Evolutionary conservation across 2,888 invertebrate species (phyloP).

Genomic region (Calameuta pallipes): DNA sequence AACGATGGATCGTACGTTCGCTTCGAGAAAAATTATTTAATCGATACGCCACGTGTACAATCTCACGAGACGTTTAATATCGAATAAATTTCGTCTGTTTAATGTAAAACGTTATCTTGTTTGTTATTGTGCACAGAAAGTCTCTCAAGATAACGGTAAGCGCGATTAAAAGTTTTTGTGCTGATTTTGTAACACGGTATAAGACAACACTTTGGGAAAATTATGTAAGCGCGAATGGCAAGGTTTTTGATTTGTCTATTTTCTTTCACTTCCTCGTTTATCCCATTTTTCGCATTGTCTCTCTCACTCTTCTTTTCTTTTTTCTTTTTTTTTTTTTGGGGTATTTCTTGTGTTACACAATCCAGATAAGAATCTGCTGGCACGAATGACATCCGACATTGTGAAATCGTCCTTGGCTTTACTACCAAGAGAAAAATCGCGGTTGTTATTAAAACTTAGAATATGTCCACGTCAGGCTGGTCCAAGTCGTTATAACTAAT

Average conservation of each 20-base stretch:
- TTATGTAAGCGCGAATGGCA: constrained; percentile 1
- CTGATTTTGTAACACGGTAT: constrained; percentile 39
- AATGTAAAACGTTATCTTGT: background rate
- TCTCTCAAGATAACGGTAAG: background rate
- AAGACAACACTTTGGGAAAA: background rate
- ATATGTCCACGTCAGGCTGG: constrained; percentile 85
- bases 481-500: constrained; percentile 93
- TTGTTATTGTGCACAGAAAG: background rate
- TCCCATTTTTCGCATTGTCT: background rate
- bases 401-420: background rate
- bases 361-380: constrained; percentile 27
- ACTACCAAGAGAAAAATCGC: constrained; percentile 9
- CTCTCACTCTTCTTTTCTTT: background rate
- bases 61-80: background rate
- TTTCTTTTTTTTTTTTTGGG: background rate
- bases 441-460: constrained; percentile 66
- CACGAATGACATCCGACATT: constrained; percentile 3
- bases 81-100: background rate
- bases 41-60: background rate
- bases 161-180: constrained; percentile 17
- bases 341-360: constrained; percentile 17
- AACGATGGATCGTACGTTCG: background rate
- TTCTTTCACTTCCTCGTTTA: background rate
- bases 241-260: constrained; percentile 17
- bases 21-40: background rate